Percentiles rank a stretch among this genome's conserved stretches.
These are phyloP conservation scores for Mionectes macconnelli DNA, from an alignment of 2,113 vertebrate genomes.

Conservation along the genomic window DNA sequence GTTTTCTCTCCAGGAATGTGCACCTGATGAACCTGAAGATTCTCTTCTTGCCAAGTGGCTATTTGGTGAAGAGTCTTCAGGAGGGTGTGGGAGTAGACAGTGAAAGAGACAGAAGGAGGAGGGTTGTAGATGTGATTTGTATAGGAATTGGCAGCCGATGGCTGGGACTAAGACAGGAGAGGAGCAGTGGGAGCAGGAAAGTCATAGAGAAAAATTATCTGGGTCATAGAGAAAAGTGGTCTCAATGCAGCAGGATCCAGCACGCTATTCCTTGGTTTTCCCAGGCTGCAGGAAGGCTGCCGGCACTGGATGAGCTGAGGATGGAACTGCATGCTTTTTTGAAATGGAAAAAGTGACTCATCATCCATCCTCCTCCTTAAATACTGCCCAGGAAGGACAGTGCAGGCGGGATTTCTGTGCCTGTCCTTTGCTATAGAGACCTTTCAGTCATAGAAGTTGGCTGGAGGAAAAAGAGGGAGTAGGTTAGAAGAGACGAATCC, in stretches of 20 bases:
- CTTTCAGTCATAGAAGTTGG: background rate
- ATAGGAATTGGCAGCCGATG: background rate
- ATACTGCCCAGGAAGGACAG: background rate
- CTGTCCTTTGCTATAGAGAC: background rate
- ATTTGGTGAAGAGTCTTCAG: background rate
- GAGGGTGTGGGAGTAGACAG: background rate
- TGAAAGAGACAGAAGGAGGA: background rate
- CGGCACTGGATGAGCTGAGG: background rate
- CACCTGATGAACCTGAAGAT: constrained; percentile 33
- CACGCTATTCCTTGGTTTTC: background rate
- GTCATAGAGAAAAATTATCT: background rate
- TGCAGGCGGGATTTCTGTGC: background rate
- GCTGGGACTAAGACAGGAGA: background rate
- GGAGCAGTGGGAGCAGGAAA: background rate
- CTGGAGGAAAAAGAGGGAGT: background rate
- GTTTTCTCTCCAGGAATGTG: constrained; percentile 43
- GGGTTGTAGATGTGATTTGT: background rate
- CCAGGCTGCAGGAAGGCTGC: background rate
- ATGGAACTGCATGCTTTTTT: background rate
- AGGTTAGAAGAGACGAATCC: background rate
- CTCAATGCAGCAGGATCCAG: background rate
- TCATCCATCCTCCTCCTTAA: background rate
- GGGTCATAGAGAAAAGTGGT: background rate
- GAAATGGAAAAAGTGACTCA: constrained; percentile 30
- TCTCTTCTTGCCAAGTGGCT: background rate